Conservation (phyloP, 2,888 invertebrate genomes). For the Orthosia incerta region DNA sequence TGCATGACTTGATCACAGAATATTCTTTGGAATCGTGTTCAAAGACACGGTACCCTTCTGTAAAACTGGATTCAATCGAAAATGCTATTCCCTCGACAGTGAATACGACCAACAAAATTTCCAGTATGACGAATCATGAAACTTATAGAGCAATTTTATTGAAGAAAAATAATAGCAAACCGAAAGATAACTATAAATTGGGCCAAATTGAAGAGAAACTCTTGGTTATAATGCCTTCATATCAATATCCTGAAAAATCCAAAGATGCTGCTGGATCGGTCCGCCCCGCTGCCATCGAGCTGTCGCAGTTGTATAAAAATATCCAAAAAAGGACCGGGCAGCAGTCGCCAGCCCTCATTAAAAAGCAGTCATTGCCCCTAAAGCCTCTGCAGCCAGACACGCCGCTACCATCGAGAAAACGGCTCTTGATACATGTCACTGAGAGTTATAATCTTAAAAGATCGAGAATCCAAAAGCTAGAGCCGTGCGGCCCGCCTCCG, state of each 20-base stretch:
- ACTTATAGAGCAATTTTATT: no score
- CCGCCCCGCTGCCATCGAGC: no score
- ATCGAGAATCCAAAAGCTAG: background rate
- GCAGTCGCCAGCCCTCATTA: background rate
- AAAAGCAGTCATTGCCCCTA: background rate
- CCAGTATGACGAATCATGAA: background rate
- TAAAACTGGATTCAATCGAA: background rate
- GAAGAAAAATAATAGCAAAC: background rate
- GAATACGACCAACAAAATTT: background rate
- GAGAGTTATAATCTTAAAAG: background rate
- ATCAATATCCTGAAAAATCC: background rate
- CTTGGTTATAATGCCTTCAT: background rate
- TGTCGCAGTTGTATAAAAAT: background rate
- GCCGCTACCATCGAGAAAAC: background rate
- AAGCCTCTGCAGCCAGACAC: background rate
- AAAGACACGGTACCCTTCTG: no score
- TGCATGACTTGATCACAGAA: background rate
- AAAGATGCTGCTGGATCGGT: background rate
- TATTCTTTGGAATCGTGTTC: background rate
- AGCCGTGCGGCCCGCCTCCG: background rate
- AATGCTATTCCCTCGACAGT: background rate
- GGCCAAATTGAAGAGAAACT: background rate
- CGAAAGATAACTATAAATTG: background rate
- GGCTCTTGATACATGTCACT: no score
- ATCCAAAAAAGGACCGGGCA: background rate